Conservation (phyloP, 2,888 invertebrate species). For the Epinotia brunnichana region DNA sequence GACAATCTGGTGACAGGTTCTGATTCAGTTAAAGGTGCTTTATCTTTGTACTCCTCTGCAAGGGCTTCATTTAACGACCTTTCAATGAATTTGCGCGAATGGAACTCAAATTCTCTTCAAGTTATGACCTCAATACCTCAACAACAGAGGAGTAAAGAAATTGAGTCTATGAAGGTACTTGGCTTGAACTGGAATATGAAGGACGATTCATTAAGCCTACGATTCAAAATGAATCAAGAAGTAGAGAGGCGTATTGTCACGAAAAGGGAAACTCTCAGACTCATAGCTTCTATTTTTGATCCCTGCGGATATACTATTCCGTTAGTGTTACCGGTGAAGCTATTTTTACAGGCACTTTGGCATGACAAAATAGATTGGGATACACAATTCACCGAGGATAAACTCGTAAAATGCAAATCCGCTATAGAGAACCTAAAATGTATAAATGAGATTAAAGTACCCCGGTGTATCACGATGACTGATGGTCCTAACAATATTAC, state of each 20-base stretch:
- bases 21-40: not conserved
- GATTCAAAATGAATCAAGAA: not conserved
- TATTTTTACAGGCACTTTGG: not conserved
- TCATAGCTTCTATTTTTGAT: not conserved
- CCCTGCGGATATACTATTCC: not conserved
- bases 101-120: constrained; percentile 1
- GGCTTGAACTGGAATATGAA: not conserved
- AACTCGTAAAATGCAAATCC: not conserved
- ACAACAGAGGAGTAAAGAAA: not conserved
- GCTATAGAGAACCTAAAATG: not conserved
- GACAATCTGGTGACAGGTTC: not conserved
- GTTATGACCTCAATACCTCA: not conserved
- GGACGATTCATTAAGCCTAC: not conserved
- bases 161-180: not conserved
- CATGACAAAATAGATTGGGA: not conserved
- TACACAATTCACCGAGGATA: not conserved
- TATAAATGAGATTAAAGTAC: not conserved
- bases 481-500: not conserved
- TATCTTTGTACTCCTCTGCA: not conserved
- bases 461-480: not conserved
- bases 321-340: not conserved
- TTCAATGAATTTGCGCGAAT: constrained; percentile 10
- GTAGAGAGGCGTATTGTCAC: not conserved
- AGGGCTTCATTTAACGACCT: not conserved
- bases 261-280: not conserved